phyloP scores from a whole-genome alignment of 2,888 invertebrate genomes.

The Leucania comma region DNA sequence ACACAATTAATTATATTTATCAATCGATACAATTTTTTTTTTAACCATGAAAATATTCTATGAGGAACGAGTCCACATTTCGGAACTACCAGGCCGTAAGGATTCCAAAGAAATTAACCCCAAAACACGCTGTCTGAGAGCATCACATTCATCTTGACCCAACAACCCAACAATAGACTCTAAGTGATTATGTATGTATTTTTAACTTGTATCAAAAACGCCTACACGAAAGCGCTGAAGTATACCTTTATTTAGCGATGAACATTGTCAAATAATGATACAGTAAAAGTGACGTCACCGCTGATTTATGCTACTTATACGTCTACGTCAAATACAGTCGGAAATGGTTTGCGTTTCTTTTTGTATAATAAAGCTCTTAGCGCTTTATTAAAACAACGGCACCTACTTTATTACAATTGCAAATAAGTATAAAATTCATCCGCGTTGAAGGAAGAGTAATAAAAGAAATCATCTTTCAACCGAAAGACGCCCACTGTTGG shows the following conservation, averaged over 20 bases:
- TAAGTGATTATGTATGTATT: slow-evolving; percentile 21
- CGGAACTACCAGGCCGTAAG: not conserved
- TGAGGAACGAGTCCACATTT: not conserved
- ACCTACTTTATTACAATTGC: not conserved
- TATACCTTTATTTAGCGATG: not conserved
- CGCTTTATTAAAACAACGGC: slow-evolving; percentile 6
- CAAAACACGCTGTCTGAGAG: not conserved
- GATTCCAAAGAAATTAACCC: not conserved
- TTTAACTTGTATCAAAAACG: slow-evolving; percentile 34
- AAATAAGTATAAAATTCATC: not conserved
- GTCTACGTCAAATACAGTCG: slow-evolving; percentile 29
- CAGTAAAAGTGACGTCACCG: not conserved
- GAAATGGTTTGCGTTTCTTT: slow-evolving; percentile 19
- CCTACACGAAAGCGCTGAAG: slow-evolving; percentile 8
- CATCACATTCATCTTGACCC: slow-evolving; percentile 18
- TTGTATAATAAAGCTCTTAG: slow-evolving; percentile 28
- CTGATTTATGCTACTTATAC: slow-evolving; percentile 24
- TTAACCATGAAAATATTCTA: too few relatives aligned
- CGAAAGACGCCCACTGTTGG: too few relatives aligned
- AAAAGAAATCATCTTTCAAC: too few relatives aligned
- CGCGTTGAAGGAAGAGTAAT: not conserved
- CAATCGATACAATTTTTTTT: too few relatives aligned
- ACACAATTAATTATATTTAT: too few relatives aligned
- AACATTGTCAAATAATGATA: not conserved
- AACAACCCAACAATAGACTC: slow-evolving; percentile 5